A percentile compares a stretch with the other conserved stretches of the same genome.
These are phyloP conservation scores for Tragopan temminckii DNA, from an alignment of 2,797 vertebrate genomes.

Conservation along the genomic window DNA sequence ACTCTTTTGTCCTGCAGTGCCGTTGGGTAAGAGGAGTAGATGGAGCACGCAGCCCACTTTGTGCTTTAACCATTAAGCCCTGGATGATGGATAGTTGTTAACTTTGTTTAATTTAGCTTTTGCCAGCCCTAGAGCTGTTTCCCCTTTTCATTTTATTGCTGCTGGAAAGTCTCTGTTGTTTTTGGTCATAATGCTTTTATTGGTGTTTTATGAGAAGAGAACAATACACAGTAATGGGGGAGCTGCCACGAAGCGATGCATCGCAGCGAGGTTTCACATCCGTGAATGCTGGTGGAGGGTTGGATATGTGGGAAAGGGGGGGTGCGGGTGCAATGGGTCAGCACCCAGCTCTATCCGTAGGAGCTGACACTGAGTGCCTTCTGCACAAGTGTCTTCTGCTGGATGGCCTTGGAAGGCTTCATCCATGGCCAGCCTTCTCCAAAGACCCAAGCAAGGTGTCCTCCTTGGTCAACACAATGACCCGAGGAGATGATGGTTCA, in stretches of 20 bases:
- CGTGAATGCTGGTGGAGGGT: fast-evolving
- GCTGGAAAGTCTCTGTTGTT: constrained; percentile 52
- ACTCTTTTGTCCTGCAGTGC: constrained; percentile 13
- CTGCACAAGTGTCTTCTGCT: fast-evolving
- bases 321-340: background rate
- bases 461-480: background rate
- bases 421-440: background rate
- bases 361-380: background rate
- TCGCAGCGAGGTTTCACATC: background rate
- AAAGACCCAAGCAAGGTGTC: background rate
- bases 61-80: constrained; percentile 19
- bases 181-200: constrained; percentile 41
- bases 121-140: constrained; percentile 62
- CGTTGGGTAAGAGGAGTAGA: background rate
- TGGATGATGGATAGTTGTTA: constrained; percentile 41
- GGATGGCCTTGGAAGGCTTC: background rate
- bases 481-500: background rate
- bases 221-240: background rate
- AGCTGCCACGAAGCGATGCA: background rate
- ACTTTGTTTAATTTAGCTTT: constrained; percentile 36
- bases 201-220: constrained; percentile 36
- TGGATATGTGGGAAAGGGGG: background rate
- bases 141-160: constrained; percentile 51
- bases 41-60: background rate
- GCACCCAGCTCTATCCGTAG: background rate